Base-by-base conservation (phyloP, 2,113 vertebrate species). In the Anoplopoma fimbria region DNA sequence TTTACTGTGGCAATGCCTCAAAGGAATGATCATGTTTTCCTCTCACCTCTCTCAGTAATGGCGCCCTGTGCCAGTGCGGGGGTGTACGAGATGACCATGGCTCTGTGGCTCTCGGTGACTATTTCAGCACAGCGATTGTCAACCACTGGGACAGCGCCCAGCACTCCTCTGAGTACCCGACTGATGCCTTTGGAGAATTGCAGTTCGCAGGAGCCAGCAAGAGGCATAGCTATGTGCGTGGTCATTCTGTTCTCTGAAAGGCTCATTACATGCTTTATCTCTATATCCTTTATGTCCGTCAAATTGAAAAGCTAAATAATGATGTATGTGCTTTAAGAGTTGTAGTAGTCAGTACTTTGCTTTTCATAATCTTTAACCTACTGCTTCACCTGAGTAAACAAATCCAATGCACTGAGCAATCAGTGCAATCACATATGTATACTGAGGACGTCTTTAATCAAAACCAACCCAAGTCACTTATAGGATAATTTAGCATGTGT, bases 101-200 rank as follows among this genome's bases (percentile, higher is more conserved):
- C 0, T 88, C 96, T 0, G 95, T 96, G 81, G 96, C 96, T 0
- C 88, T 96, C 9, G 95, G 96, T 23, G 97, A 98, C 74, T 96
- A 94, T 19, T 98, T 98, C 60, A 95, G 97, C 81, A 95, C 96
- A 0, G 96, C 97, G 0, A 95, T 98, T 3, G 96, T 97, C 88
- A 97, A 96, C 61, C 94, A 89, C 38, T 98, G 97, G 97, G 94
- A 96, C 79, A 93, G 95, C 1, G 87, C 89, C 17, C 90, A 95
- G 36, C 97, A 98, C 78, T 96, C 97, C 6, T 96, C 96, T 0
- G 96, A 97, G 76, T 89, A 91, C 45, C 96, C 97, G n/a, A 97
- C 97, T 0, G 97, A 98, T 0, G 97, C 97, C 70, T 98, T 92
- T 1, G 97, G 97, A 70, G 96, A 97, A 70, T 61, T 97, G 80